A percentile compares a stretch with the other conserved stretches of the same genome.
Evolutionary conservation across 2,797 vertebrate species (phyloP).

Genomic region (Melanotaenia boesemani): DNA sequence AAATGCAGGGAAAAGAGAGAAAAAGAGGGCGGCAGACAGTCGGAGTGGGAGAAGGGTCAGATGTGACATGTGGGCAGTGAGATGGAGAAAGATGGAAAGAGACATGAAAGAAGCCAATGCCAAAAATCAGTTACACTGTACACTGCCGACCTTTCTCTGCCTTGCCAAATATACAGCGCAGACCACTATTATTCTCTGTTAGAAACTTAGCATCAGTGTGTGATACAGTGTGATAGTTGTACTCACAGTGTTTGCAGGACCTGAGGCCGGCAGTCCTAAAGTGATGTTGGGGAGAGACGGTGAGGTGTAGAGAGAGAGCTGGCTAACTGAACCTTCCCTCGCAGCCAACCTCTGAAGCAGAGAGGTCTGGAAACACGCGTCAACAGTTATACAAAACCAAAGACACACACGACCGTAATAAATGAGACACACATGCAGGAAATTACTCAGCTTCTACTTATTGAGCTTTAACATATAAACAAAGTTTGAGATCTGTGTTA

Average conservation of each 20-base stretch:
- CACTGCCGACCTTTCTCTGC: neutral
- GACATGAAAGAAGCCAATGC: slow-evolving; percentile 1
- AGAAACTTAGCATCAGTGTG: neutral
- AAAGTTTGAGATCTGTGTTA: slow-evolving; percentile 17
- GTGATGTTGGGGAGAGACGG: slow-evolving; percentile 98
- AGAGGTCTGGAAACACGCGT: slow-evolving; percentile 81
- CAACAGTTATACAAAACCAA: slow-evolving; percentile 16
- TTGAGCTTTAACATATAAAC: neutral
- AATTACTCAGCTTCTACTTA: neutral
- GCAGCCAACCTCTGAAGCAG: slow-evolving; percentile 90
- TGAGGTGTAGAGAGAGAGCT: slow-evolving; percentile 95
- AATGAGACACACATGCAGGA: neutral
- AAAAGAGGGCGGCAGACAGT: slow-evolving; percentile 17
- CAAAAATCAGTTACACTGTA: slow-evolving; percentile 24
- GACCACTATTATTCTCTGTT: neutral
- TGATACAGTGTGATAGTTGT: neutral
- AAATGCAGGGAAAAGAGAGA: slow-evolving; percentile 28
- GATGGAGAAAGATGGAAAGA: slow-evolving; percentile 29
- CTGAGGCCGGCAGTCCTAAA: slow-evolving; percentile 92
- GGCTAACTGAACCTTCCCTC: slow-evolving; percentile 90
- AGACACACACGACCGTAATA: slow-evolving; percentile 7
- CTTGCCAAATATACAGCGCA: slow-evolving; percentile 2
- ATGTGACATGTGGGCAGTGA: slow-evolving; percentile 45
- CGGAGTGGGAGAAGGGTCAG: slow-evolving; percentile 34
- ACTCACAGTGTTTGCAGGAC: slow-evolving; percentile 89